These are phyloP conservation scores for Phalanger gymnotis DNA, from an alignment of 2,797 vertebrate genomes.

Conservation along the genomic window DNA sequence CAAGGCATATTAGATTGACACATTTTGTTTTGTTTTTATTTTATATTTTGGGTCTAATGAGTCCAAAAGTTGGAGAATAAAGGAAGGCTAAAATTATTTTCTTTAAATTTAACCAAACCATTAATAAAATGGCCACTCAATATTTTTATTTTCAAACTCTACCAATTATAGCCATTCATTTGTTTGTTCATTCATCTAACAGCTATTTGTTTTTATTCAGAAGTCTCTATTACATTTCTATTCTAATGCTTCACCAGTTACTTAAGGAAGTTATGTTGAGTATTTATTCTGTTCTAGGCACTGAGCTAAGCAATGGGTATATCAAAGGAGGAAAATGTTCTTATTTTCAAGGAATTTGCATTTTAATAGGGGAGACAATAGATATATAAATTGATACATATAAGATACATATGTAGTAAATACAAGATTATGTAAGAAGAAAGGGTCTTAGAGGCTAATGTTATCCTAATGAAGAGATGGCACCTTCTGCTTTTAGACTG, in stretches of 20 bases:
- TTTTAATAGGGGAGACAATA: background rate
- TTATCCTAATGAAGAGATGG: background rate
- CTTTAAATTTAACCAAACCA: background rate
- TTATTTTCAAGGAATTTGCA: background rate
- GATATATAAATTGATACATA: slow-evolving; percentile 11
- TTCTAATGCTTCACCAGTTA: background rate
- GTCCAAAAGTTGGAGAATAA: background rate
- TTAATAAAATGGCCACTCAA: background rate
- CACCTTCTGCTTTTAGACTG: background rate
- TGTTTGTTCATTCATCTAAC: background rate
- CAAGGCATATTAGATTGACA: background rate
- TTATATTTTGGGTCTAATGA: background rate
- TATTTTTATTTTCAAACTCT: background rate
- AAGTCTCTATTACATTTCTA: background rate
- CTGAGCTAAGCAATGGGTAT: background rate
- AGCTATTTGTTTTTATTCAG: background rate
- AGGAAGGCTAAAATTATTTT: background rate
- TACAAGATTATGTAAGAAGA: background rate
- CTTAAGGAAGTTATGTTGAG: background rate
- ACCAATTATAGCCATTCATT: background rate
- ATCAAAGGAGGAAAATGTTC: background rate
- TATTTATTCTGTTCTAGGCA: background rate
- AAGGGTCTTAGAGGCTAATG: slow-evolving; percentile 3
- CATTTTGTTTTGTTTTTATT: background rate
- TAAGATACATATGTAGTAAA: background rate